Evolutionary conservation across 2,888 invertebrate species (phyloP).

Genomic region (Lottia gigantea): DNA sequence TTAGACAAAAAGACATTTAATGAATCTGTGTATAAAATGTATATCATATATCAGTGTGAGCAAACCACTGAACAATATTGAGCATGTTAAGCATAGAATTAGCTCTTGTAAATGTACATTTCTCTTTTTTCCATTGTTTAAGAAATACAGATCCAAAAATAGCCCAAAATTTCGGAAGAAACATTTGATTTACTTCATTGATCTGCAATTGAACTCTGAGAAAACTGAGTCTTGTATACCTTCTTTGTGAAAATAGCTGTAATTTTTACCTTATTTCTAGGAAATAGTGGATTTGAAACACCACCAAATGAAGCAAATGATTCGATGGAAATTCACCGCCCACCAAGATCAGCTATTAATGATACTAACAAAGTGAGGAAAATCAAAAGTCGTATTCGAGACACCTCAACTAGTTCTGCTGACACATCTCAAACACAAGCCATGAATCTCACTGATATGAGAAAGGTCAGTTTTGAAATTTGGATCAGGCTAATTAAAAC

Average conservation of each 20-base stretch:
- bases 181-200: too few relatives aligned
- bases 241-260: too few relatives aligned
- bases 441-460: conserved; percentile 51
- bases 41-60: too few relatives aligned
- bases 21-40: too few relatives aligned
- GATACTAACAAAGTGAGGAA: conserved; percentile 59
- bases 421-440: conserved; percentile 36
- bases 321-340: conserved; percentile 39
- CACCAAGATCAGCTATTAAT: conserved; percentile 57
- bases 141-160: too few relatives aligned
- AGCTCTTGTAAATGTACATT: background rate
- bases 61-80: too few relatives aligned
- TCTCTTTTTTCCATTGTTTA: too few relatives aligned
- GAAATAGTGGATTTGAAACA: conserved; percentile 31
- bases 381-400: conserved; percentile 37
- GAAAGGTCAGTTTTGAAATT: conserved; percentile 40
- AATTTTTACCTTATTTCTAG: background rate
- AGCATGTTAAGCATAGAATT: background rate
- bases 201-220: too few relatives aligned
- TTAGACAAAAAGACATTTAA: too few relatives aligned
- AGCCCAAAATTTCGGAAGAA: too few relatives aligned
- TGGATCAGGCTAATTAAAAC: background rate
- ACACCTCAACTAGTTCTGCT: conserved; percentile 31
- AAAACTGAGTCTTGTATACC: too few relatives aligned
- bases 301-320: conserved; percentile 41